Evolutionary conservation across 2,888 invertebrate genomes (phyloP), one percentile per base, ranked within the genome.

Genomic region (Drosophila tanythrix): DNA sequence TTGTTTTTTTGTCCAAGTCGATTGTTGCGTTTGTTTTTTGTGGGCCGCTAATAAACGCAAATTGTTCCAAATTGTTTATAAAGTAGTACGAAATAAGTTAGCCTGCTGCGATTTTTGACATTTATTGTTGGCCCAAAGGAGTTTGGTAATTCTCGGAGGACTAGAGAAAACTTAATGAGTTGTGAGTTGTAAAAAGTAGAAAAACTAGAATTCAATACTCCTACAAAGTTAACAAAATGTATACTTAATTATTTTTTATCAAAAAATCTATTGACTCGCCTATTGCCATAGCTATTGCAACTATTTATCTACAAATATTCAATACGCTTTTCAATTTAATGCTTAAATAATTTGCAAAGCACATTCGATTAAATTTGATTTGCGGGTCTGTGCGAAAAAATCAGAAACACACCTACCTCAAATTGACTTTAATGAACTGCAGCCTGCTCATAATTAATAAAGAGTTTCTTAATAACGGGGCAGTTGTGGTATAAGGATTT

Each of bases 31-130:
- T 69, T 55, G 63, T 70, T 82, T 69, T 78, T 61, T 80, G 70
- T 76, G 73, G 53, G 64, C 46, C 58, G 81, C 76, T 86, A 90
- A 90, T 86, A 83, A 83, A 83, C 75, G 61, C 76, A 86, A 90
- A 83, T 83, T 80, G 82, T 65, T 73, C 31, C 57, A 89, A 71
- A 89, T 79, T 71, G 76, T 74, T 79, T 79, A 81, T 76, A 86
- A 86, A 90, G 79, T 78, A 79, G 82, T 74, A 64, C 73, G 33
- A 88, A 86, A 76, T 74, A 79, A 77, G 69, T 73, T 68, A 48
- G 70, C 68, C 60, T 74, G 79, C 55, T 56, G 31, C 25, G 66
- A 40, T 55, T 62, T 60, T 63, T 80, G 83, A 80, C 64, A 73
- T 81, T 81, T 66, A 78, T 77, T 58, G 60, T 66, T 5, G n/a